Conservation (phyloP, 1,140 invertebrate genomes). For the Anastatus disparis region DNA sequence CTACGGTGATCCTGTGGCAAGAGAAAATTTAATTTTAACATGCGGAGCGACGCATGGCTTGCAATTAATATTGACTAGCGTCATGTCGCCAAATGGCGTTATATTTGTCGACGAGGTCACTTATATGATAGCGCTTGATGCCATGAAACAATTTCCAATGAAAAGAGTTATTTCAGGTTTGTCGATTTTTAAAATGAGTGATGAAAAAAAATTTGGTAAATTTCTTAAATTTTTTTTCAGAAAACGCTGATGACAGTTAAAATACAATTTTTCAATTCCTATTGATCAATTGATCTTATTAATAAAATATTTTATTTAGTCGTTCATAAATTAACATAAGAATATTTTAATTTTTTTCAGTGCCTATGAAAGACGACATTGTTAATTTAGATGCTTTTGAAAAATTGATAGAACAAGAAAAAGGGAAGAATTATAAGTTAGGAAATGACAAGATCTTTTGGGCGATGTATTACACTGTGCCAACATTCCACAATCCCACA, state of each 20-base stretch:
- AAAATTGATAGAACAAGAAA: slow-evolving; percentile 53
- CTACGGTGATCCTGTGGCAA: slow-evolving; percentile 63
- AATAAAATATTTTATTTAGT: too few species aligned
- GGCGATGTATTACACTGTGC: slow-evolving; percentile 74
- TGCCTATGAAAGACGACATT: slow-evolving; percentile 68
- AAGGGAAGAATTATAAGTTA: slow-evolving; percentile 49
- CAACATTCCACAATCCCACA: slow-evolving; percentile 76
- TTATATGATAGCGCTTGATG: slow-evolving; percentile 74
- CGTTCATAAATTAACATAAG: too few species aligned
- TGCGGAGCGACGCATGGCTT: slow-evolving; percentile 74
- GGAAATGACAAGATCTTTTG: slow-evolving; percentile 68
- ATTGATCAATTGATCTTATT: too few species aligned
- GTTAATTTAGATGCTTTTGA: slow-evolving; percentile 69
- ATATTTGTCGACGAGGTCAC: slow-evolving; percentile 78
- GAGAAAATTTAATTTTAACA: slow-evolving; percentile 72
- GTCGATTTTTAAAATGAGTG: too few species aligned
- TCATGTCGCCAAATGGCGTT: slow-evolving; percentile 69
- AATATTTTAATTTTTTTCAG: too few species aligned
- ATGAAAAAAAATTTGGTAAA: too few species aligned
- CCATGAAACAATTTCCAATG: slow-evolving; percentile 69
- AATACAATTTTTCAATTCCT: too few species aligned
- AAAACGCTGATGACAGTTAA: too few species aligned
- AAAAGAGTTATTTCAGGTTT: slow-evolving; percentile 69
- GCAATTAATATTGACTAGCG: slow-evolving; percentile 68
- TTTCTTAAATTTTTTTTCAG: too few species aligned